Base-by-base conservation (phyloP, 2,888 invertebrate genomes). In the Tinea trinotella region DNA sequence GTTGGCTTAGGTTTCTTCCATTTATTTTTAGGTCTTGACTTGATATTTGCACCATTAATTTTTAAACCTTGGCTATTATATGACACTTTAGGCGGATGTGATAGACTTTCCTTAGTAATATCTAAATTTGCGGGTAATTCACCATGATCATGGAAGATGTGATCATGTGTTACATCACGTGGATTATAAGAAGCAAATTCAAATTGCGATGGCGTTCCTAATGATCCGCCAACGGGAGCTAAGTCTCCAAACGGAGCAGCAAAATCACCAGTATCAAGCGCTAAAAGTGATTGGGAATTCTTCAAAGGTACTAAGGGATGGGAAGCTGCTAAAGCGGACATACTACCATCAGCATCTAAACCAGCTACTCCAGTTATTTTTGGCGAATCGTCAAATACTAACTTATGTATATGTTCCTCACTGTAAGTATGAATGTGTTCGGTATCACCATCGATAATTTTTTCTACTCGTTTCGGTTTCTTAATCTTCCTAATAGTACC, bases 341-440 rank as follows among this genome's bases (percentile, higher is more conserved):
- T 69, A 56, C 75, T 71, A 49, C 64, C 64, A 4, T 70, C 61
- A 17, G 73, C 67, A 54, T 80, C 72, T 1, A 67, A 61, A 5
- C 71, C 71, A 12, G 69, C 63, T 9, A 74, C 59, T 6, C 67
- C 65, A 13, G 67, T 61, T 1, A 67, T 55, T 55, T 75, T 76
- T 0, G 71, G 60, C 19, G 65, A 70, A 15, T 79, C 74, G 57
- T 77, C 74, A 57, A 68, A 84, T 1, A 83, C 65, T 55, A 85
- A 62, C 61, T 86, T 86, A 58, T 86, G 86, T 55, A 87, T 76
- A 53, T 87, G 86, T 60, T 87, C 87, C 61, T 86, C 87, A 58
- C 79, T 86, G 57, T 84, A 87, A 0, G 85, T 85, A 60, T 87
- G 87, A 58, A 87, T 83, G 57, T 87, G 87, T 67, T 87, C 87